These are phyloP conservation scores for Rostratula benghalensis DNA, from an alignment of 2,113 vertebrate genomes.

Conservation along the genomic window DNA sequence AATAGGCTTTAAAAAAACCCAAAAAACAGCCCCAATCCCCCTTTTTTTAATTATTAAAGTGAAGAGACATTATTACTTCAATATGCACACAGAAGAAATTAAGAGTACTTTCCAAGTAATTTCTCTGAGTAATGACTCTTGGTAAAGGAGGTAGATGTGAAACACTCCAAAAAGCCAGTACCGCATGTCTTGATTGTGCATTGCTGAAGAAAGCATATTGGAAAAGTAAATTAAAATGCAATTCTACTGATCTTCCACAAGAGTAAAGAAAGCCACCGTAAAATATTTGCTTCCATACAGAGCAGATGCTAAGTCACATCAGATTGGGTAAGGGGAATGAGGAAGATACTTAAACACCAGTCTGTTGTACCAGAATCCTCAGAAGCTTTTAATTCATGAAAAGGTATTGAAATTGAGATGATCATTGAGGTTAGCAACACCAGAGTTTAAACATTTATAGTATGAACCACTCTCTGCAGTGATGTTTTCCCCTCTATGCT, in stretches of 20 bases:
- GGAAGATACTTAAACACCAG: neutral
- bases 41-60: neutral
- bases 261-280: neutral
- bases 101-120: neutral
- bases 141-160: neutral
- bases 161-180: neutral
- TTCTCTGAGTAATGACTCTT: neutral
- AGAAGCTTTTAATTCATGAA: neutral
- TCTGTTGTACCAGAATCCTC: neutral
- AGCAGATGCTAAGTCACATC: neutral
- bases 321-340: neutral
- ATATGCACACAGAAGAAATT: neutral
- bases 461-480: neutral
- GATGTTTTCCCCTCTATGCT: neutral
- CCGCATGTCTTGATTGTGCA: fast-evolving
- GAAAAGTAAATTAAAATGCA: neutral
- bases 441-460: neutral
- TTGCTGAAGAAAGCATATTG: neutral
- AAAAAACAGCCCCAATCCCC: too few relatives aligned
- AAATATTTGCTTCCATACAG: neutral
- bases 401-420: neutral
- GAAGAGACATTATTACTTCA: neutral
- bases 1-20: neutral
- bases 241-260: neutral
- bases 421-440: neutral